Evolutionary conservation across 2,113 vertebrate species (phyloP), one percentile per base, ranked within the genome.

Genomic region (Ardeotis arabs): DNA sequence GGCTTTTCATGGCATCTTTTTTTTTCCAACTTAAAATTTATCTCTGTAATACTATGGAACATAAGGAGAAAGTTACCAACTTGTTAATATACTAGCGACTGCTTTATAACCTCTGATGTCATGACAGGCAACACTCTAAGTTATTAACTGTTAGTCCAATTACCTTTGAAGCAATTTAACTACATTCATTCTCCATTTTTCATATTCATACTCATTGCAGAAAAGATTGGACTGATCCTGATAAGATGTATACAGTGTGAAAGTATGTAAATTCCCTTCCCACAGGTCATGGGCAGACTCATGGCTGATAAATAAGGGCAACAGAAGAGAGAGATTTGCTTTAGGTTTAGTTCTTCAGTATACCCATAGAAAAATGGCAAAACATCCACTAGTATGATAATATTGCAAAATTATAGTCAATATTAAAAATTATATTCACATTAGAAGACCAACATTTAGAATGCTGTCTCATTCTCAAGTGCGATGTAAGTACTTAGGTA

Each of bases 51-150:
- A 33, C 22, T 55, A 7, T 45, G 18, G 44, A 64, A 52, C 31
- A 41, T 13, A 77, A 78, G 78, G 92, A 39, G 73, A 37, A 69
- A 73, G 12, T 90, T 75, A 50, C 18, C 27, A 16, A 14, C 69
- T 93, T 91, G 73, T 82, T 96, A 95, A 93, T 85, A 72, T 23
- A 97, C 93, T 75, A 84, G 81, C 9, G 18, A 77, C 37, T 94
- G 33, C 55, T 22, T 69, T 82, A 84, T 39, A 86, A 84, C 50
- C 25, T 93, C 92, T 79, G 77, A 53, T 95, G 72, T 53, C 55
- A 56, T 67, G 74, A 39, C 66, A 98, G 87, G 94, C 93, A 97
- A 96, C 91, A 74, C 11, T 33, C 31, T 73, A 53, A 85, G 68
- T 95, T 90, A 88, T 49, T 41, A 77, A 79, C 59, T 66, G 59